Evolutionary conservation across 2,888 invertebrate genomes (phyloP), one percentile per base, ranked within the genome.

Genomic region (Ormia ochracea): DNA sequence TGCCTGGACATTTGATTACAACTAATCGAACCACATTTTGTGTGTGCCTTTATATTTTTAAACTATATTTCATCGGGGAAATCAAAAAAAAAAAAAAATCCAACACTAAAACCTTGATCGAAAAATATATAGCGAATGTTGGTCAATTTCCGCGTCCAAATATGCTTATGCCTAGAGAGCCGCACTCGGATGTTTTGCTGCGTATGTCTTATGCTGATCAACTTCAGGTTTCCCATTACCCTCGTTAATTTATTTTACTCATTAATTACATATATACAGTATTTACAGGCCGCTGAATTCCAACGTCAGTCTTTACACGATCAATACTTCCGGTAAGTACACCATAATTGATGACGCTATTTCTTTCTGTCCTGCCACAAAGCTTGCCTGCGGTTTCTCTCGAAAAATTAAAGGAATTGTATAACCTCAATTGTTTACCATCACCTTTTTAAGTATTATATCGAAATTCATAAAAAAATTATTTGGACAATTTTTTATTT

Each of bases 121-220:
- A 70, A 50, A 45, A 75, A 52, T 54, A 50, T 61, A 52, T 65
- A 88, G 90, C 90, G 86, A 90, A 90, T 88, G 90, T 90, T 87
- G 88, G 89, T 72, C 89, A 89, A 85, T 90, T 90, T 87, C 90
- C 90, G 84, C 89, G 90, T 83, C 90, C 90, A 88, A 90, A 90
- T 89, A 90, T 90, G 89, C 87, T 90, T 88, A 88, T 90, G 87
- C 86, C 89, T 86, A 89, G 90, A 81, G 90, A 90, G 82, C 90
- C 90, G 65, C 90, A 90, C 84, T 89, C 90, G 82, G 90, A 90
- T 84, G 90, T 90, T 69, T 84, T 90, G 85, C 85, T 90, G 85
- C 87, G 90, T 65, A 90, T 90, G 90, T 89, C 89, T 63, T 90
- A 90, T 85, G 90, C 90, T 84, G 90, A 90, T 88, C 90, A 90